Evolutionary conservation across 2,113 vertebrate species (phyloP), one percentile per base, ranked within the genome.

Genomic region (Bubo scandiacus): DNA sequence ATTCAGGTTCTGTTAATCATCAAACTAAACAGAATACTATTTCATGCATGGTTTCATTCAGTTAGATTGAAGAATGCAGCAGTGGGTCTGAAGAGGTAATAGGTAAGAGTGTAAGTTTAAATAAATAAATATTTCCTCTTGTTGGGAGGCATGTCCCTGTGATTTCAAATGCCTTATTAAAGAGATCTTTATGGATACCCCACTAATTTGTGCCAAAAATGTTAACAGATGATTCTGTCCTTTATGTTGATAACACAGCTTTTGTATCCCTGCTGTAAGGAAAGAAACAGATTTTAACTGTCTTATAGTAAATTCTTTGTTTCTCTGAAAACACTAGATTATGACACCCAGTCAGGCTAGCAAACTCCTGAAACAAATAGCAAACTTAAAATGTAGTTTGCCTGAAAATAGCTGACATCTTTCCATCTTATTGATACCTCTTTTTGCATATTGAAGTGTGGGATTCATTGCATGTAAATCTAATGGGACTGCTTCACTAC

Each of bases 11-110:
- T 88, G 68, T 63, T 96, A 95, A 86, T 88, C 93, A 95, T 97
- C 97, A 97, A 97, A 95, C 96, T 96, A 95, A 98, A 97, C 81
- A 96, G 88, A 95, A 94, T 71, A 79, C 54, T 85, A 96, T 97
- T 98, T 98, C 97, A 98, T 96, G 96, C 96, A 90, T 97, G 97
- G 95, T 95, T 98, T 97, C 75, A 1, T 74, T 94, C 77, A 29
- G 65, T 89, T 94, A 75, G 83, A 68, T 72, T 72, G 66, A 94
- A 91, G 57, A 94, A 81, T 87, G 45, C 49, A 68, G 61, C 20
- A 68, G 19, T 61, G 59, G 36, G 43, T 90, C 90, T 15, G 6
- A 84, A 81, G 55, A 95, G 51, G 74, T 91, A 81, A 85, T 45
- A 23, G 16, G 15, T 30, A 81, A 91, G 70, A 51, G 27, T 45